Evolutionary conservation across 2,113 vertebrate species (phyloP).

Genomic region (Cairina moschata): DNA sequence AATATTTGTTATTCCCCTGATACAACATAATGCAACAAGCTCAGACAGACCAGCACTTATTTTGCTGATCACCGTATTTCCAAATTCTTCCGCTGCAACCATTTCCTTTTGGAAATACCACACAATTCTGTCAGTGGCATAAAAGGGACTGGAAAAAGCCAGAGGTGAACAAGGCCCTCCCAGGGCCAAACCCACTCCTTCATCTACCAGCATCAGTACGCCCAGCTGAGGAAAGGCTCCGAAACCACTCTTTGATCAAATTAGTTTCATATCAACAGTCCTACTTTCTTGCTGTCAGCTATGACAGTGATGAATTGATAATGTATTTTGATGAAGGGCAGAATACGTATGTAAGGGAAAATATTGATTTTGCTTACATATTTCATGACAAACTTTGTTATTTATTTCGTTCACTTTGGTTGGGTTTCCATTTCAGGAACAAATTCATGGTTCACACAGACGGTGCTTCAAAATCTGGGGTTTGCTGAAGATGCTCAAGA

Average conservation of each 20-base stretch:
- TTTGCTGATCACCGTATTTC: slow-evolving; percentile 51
- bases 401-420: not conserved
- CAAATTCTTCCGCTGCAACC: slow-evolving; percentile 3
- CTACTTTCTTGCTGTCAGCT: slow-evolving; percentile 48
- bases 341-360: not conserved
- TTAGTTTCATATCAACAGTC: slow-evolving; percentile 61
- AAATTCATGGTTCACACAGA: not conserved
- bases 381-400: not conserved
- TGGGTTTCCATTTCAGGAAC: not conserved
- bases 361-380: not conserved
- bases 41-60: slow-evolving; percentile 42
- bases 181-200: not conserved
- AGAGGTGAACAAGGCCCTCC: not conserved
- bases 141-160: slow-evolving; percentile 40
- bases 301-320: not conserved
- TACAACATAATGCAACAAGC: slow-evolving; percentile 23
- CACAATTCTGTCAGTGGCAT: slow-evolving; percentile 4
- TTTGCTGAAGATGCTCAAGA: not conserved
- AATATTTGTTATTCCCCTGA: slow-evolving; percentile 37
- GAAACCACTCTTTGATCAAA: not conserved
- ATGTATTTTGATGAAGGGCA: not conserved
- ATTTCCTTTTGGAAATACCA: slow-evolving; percentile 26
- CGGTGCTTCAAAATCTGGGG: not conserved
- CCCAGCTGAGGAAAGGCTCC: not conserved
- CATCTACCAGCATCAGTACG: slow-evolving; percentile 3